These are phyloP conservation scores for Lichenostomus cassidix DNA, from an alignment of 2,113 vertebrate genomes.

Conservation along the genomic window DNA sequence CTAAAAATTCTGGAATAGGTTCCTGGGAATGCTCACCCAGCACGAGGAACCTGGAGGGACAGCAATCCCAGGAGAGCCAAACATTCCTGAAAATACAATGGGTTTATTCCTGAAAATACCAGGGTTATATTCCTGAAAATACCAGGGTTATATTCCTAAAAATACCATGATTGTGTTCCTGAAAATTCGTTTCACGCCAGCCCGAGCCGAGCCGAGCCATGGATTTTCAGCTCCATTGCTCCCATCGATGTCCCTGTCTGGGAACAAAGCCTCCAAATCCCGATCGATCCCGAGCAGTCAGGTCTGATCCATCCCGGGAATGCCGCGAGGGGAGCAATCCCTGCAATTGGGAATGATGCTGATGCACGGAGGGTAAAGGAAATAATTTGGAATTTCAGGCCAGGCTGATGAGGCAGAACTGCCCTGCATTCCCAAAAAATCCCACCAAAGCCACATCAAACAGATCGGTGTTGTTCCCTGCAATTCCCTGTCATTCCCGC, in stretches of 20 bases:
- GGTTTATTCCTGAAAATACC: not conserved
- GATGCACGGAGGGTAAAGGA: accelerated
- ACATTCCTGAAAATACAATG: not conserved
- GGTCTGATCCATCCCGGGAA: not conserved
- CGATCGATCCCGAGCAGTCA: not conserved
- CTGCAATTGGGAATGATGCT: accelerated
- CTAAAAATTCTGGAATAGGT: accelerated
- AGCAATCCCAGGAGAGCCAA: too few relatives aligned
- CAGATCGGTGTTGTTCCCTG: not conserved
- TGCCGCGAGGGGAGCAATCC: not conserved
- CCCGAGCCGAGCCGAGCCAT: accelerated
- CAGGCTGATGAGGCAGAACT: accelerated
- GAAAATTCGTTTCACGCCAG: not conserved
- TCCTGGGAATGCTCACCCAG: accelerated
- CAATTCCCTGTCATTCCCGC: not conserved
- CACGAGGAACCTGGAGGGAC: accelerated
- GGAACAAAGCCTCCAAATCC: not conserved
- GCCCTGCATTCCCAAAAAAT: accelerated
- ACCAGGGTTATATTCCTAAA: accelerated
- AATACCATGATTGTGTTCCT: not conserved
- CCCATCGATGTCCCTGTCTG: not conserved
- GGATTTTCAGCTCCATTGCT: not conserved
- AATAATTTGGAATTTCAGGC: not conserved
- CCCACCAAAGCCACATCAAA: accelerated
- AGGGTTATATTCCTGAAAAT: not conserved